Evolutionary conservation across 35 echinoderm and acorn worm genomes (phyloP), one percentile per base, ranked within the genome.

Genomic region (Chiridota heheva): DNA sequence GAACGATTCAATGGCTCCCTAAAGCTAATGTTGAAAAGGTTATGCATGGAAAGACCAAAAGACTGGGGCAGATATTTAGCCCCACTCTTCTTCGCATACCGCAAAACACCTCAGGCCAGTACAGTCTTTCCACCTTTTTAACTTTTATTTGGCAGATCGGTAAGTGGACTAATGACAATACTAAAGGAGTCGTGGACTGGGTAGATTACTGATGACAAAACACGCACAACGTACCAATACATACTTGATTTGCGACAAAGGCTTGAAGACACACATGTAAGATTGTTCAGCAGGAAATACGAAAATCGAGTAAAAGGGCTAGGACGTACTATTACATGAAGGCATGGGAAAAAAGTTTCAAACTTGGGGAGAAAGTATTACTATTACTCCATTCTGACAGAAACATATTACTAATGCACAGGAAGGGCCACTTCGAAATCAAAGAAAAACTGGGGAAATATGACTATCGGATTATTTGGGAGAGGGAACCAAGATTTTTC

Each of bases 61-160:
- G 86, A 89, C 42, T 89, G 79, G 86, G 86, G 83, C 36, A 44
- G 43, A 20, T 74, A 83, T 45, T 13, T 89, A n/a, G 86, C 26
- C 15, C 40, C 86, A 13, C 33, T 89, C 16, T 61, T 70, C 5
- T 70, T 70, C 41, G 67, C 67, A 13, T 70, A 70, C 7, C 5
- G 26, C 5, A 38, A 38, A 31, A n/a, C 43, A 36, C 67, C 67
- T 16, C 67, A 70, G 36, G 67, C 12, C 8, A 38, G 31, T 16
- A 70, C 67, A 34, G 10, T 16, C 10, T 70, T 70, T 70, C 7
- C 36, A 5, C 67, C 67, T 5, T 70, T 37, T 10, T 13, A 70
- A 70, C 38, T 70, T 5, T 38, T 70, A 7, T 70, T n/a, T 70
- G 7, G 67, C 4, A 36, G 36, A 7, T 16, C 26, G 10, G 12